Conservation (phyloP, 1,140 invertebrate genomes). For the Lordiphosa mommai region DNA sequence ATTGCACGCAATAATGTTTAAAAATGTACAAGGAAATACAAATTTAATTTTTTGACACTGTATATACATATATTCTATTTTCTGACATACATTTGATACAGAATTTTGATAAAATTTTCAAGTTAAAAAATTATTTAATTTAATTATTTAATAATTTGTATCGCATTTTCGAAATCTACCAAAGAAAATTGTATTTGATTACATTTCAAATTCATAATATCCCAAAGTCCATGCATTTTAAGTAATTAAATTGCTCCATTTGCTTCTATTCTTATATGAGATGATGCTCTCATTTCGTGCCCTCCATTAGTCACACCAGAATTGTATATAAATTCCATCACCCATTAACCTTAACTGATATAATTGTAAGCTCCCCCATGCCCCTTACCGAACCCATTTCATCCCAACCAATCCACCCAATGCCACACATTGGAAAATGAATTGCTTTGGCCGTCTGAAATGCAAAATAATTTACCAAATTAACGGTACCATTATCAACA, state of each 20-base stretch:
- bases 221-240: too few relatives aligned
- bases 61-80: too few relatives aligned
- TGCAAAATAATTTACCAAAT: constrained; percentile 78
- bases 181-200: too few relatives aligned
- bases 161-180: too few relatives aligned
- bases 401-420: constrained; percentile 6
- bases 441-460: constrained; percentile 62
- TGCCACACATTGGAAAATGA: constrained; percentile 60
- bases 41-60: too few relatives aligned
- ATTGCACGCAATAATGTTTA: too few relatives aligned
- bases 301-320: background rate
- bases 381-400: background rate
- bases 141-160: too few relatives aligned
- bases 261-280: background rate
- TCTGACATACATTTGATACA: too few relatives aligned
- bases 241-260: background rate
- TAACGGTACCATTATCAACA: constrained; percentile 77
- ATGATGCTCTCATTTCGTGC: constrained; percentile 1
- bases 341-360: constrained; percentile 72
- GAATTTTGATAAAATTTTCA: too few relatives aligned
- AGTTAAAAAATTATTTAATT: too few relatives aligned
- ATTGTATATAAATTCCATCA: constrained; percentile 40
- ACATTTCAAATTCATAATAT: too few relatives aligned
- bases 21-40: too few relatives aligned
- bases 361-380: constrained; percentile 41